Conservation (phyloP, 2,888 invertebrate genomes). For the Norana najaformis region DNA sequence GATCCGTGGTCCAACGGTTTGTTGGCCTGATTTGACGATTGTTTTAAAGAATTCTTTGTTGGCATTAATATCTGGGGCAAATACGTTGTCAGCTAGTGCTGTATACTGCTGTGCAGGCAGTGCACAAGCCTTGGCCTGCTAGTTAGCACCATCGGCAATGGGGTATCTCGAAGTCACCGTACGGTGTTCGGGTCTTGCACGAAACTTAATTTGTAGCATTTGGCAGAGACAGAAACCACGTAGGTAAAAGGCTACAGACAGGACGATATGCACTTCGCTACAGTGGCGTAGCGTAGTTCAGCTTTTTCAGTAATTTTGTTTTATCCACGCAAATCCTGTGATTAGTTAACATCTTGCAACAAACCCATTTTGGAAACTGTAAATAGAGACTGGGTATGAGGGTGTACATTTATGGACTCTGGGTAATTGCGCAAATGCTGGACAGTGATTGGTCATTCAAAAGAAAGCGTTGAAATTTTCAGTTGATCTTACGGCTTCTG, state of each 20-base stretch:
- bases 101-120: neutral
- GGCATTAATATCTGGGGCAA: neutral
- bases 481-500: neutral
- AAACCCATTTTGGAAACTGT: constrained; percentile 1
- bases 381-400: no score
- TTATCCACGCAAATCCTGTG: constrained; percentile 13
- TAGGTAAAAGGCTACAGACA: neutral
- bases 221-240: neutral
- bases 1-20: neutral
- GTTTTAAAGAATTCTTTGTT: neutral
- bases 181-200: neutral
- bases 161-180: no score
- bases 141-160: no score
- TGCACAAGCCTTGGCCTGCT: neutral
- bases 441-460: neutral
- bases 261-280: neutral
- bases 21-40: neutral
- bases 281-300: neutral
- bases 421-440: neutral
- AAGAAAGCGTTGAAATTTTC: neutral
- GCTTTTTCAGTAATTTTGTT: neutral
- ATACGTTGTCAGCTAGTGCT: neutral
- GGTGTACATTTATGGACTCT: neutral
- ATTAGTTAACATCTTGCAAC: constrained; percentile 5
- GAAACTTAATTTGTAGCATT: neutral